phyloP scores from a whole-genome alignment of 1,140 invertebrate genomes.

The Aphis craccivora region DNA sequence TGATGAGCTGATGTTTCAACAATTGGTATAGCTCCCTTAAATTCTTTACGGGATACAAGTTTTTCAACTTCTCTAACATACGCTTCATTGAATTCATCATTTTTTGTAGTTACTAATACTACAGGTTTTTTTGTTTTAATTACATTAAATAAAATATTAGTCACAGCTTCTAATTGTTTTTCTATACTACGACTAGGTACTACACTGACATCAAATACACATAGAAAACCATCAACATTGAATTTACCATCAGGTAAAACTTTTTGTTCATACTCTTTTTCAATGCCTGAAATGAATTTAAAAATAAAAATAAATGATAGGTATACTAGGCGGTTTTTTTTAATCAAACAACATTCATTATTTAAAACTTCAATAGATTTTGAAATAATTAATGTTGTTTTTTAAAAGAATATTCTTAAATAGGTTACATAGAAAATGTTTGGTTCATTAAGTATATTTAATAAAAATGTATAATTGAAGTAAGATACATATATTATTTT shows the following conservation, averaged over 20 bases:
- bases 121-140: conserved; percentile 94
- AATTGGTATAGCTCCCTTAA: conserved; percentile 85
- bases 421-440: neutral
- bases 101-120: conserved; percentile 94
- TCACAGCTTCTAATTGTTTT: conserved; percentile 84
- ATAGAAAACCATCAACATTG: conserved; percentile 94
- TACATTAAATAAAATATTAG: conserved; percentile 83
- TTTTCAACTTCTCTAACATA: conserved; percentile 90
- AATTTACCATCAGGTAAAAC: conserved; percentile 92
- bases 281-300: conserved; percentile 61
- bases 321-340: too few relatives aligned
- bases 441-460: neutral
- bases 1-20: conserved; percentile 96
- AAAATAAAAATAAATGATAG: neutral
- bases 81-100: conserved; percentile 89
- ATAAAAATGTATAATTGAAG: neutral
- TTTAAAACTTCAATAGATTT: too few relatives aligned
- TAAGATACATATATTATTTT: neutral
- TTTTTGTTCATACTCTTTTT: conserved; percentile 95
- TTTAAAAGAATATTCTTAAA: too few relatives aligned
- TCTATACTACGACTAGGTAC: conserved; percentile 90
- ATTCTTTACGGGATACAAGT: conserved; percentile 88
- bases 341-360: too few relatives aligned
- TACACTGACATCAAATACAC: conserved; percentile 94
- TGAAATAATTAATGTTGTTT: too few relatives aligned